These are phyloP conservation scores for Enteromius trimaculatus DNA, from an alignment of 2,797 vertebrate genomes.

Conservation along the genomic window DNA sequence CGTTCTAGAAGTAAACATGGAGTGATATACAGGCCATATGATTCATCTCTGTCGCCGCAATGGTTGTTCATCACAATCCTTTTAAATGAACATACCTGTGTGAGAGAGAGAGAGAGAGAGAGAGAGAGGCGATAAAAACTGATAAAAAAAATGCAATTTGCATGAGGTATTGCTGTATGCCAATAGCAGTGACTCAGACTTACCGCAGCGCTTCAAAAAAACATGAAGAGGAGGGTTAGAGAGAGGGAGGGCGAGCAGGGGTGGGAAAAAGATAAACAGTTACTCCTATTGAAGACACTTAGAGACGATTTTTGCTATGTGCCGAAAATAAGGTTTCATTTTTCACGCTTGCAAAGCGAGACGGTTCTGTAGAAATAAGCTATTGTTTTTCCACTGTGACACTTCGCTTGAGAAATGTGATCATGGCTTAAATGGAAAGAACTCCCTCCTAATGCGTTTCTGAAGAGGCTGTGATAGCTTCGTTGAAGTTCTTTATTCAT, in stretches of 20 bases:
- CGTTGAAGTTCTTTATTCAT: slow-evolving; percentile 25
- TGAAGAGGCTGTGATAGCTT: slow-evolving; percentile 25
- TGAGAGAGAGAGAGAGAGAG: background rate
- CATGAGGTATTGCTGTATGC: slow-evolving; percentile 75
- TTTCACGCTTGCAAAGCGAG: slow-evolving; percentile 56
- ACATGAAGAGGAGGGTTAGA: slow-evolving; percentile 65
- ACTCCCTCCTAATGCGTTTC: slow-evolving; percentile 28
- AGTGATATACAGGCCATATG: slow-evolving; percentile 70
- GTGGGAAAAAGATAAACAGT: slow-evolving; percentile 49
- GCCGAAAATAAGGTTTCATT: slow-evolving; percentile 60
- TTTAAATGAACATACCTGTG: slow-evolving; percentile 60
- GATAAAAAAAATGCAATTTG: slow-evolving; percentile 67
- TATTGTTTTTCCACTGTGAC: slow-evolving; percentile 33
- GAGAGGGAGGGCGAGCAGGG: slow-evolving; percentile 60
- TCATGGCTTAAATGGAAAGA: slow-evolving; percentile 35
- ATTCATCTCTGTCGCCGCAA: slow-evolving; percentile 60
- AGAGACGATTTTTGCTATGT: slow-evolving; percentile 57
- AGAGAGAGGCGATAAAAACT: slow-evolving; percentile 35
- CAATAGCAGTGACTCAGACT: slow-evolving; percentile 73
- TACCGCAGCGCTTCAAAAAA: slow-evolving; percentile 69
- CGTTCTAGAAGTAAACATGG: slow-evolving; percentile 57
- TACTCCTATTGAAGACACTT: slow-evolving; percentile 33
- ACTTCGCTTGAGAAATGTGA: slow-evolving; percentile 33
- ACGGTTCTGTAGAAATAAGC: slow-evolving; percentile 41
- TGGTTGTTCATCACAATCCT: slow-evolving; percentile 58